These are phyloP conservation scores for Furcula furcula DNA, from an alignment of 2,888 invertebrate genomes.

Conservation along the genomic window DNA sequence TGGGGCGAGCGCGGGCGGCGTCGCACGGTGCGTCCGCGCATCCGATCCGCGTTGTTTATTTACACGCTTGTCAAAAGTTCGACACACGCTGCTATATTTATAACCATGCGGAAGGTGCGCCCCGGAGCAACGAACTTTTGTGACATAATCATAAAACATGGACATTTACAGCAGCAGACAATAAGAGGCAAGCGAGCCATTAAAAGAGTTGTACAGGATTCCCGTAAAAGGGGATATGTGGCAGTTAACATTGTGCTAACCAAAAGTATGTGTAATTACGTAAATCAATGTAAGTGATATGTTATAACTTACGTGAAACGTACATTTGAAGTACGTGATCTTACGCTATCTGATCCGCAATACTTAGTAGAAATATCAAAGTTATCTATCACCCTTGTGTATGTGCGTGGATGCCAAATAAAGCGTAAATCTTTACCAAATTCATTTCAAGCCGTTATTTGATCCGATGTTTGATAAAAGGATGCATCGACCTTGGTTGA, in stretches of 20 bases:
- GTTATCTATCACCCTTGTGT: slow-evolving; percentile 30
- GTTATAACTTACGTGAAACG: too few relatives aligned
- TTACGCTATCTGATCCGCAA: background rate
- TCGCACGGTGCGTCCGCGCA: slow-evolving; percentile 38
- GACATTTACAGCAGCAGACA: slow-evolving; percentile 36
- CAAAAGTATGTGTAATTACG: slow-evolving; percentile 17
- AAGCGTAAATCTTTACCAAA: slow-evolving; percentile 43
- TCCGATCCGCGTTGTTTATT: slow-evolving; percentile 63
- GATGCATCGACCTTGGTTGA: slow-evolving; percentile 56
- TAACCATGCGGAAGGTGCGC: slow-evolving; percentile 73
- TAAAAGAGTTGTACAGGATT: slow-evolving; percentile 29
- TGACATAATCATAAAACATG: slow-evolving; percentile 42
- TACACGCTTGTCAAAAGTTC: slow-evolving; percentile 75
- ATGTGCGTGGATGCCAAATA: slow-evolving; percentile 35
- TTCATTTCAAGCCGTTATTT: slow-evolving; percentile 48
- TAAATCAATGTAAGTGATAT: too few relatives aligned
- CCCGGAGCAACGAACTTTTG: slow-evolving; percentile 65
- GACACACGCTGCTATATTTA: slow-evolving; percentile 70
- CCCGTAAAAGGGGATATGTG: slow-evolving; percentile 49
- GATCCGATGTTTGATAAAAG: slow-evolving; percentile 51
- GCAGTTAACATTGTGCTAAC: slow-evolving; percentile 25
- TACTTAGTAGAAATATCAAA: background rate
- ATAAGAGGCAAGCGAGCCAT: slow-evolving; percentile 48
- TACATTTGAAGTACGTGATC: background rate
- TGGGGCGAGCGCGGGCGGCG: slow-evolving; percentile 17